These are phyloP conservation scores for Lagopus leucura DNA, from an alignment of 2,113 vertebrate species.

Conservation along the genomic window DNA sequence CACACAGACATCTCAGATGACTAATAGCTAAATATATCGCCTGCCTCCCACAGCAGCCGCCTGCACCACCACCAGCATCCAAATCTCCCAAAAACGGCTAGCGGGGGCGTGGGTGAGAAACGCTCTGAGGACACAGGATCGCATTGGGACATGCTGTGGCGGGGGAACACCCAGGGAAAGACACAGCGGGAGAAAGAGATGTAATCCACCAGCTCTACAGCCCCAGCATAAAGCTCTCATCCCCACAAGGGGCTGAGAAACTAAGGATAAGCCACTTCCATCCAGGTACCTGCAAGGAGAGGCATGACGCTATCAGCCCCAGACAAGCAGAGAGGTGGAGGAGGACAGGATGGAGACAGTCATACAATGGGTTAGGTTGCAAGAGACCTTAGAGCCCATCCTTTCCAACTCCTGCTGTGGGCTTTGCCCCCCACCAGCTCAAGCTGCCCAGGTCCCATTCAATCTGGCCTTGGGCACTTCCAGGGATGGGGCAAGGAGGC, in stretches of 20 bases:
- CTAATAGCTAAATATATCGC: conserved; percentile 47
- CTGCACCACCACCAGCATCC: background rate
- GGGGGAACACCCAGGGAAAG: background rate
- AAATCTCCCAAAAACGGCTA: background rate
- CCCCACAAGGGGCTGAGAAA: background rate
- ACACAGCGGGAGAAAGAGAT: background rate
- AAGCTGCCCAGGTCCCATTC: no score
- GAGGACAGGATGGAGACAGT: background rate
- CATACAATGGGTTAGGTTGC: no score
- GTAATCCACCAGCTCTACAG: background rate
- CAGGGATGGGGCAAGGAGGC: no score
- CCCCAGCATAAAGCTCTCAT: background rate
- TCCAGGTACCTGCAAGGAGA: background rate
- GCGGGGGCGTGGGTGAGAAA: rapidly evolving
- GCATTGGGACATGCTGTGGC: background rate
- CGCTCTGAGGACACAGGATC: background rate
- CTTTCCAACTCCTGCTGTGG: no score
- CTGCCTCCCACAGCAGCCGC: background rate
- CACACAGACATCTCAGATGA: background rate
- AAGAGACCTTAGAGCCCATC: no score
- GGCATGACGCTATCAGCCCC: background rate
- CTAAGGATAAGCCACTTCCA: background rate
- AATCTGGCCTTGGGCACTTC: no score
- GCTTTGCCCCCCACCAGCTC: no score
- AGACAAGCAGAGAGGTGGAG: background rate